phyloP scores from a whole-genome alignment of 1,140 invertebrate species.

The Heliconius hermathena region DNA sequence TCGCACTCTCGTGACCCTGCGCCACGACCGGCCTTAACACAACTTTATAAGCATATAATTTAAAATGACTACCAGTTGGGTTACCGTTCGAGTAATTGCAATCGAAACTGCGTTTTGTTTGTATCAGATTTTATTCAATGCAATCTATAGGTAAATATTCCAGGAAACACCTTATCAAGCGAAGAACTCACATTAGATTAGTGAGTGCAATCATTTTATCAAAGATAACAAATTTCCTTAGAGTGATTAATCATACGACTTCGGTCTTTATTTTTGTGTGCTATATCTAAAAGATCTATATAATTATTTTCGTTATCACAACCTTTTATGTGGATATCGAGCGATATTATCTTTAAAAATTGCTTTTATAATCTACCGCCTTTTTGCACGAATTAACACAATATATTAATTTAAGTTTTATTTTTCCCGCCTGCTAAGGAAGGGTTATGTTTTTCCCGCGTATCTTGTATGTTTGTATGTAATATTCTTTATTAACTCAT shows the following conservation, averaged over 20 bases:
- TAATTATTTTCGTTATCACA: background rate
- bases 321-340: background rate
- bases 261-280: slow-evolving; percentile 15
- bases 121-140: background rate
- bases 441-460: too few species aligned
- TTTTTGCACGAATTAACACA: background rate
- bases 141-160: background rate
- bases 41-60: background rate
- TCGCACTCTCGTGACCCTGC: too few species aligned
- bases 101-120: background rate
- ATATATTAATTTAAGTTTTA: background rate
- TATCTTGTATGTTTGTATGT: too few species aligned
- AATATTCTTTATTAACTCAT: too few species aligned
- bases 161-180: background rate
- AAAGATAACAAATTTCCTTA: slow-evolving; percentile 12
- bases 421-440: too few species aligned
- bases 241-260: background rate
- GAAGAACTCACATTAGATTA: background rate
- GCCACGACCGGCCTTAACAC: too few species aligned
- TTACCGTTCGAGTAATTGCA: background rate
- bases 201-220: background rate
- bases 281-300: background rate
- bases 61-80: background rate
- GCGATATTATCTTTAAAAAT: background rate
- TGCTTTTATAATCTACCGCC: background rate